Conservation (phyloP, 2,888 invertebrate genomes). For the Platyscelio sp. region DNA sequence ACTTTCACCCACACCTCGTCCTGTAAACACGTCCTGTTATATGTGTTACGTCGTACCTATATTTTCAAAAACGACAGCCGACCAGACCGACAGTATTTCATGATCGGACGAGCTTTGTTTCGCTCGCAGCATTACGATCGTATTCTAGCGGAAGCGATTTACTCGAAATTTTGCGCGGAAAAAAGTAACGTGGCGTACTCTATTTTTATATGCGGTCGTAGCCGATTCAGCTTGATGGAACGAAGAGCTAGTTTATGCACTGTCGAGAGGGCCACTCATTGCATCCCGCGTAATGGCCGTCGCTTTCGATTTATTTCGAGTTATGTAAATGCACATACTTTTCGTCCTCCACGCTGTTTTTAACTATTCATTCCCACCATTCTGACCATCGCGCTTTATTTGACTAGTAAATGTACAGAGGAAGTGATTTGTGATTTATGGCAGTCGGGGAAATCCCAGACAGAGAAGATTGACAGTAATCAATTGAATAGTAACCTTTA, state of each 20-base stretch:
- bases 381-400: background rate
- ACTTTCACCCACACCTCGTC: background rate
- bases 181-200: constrained; percentile 53
- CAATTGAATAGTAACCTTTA: constrained; percentile 40
- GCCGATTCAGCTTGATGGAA: constrained; percentile 61
- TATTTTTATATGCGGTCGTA: constrained; percentile 58
- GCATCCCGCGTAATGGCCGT: constrained; percentile 50
- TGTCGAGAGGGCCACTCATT: constrained; percentile 51
- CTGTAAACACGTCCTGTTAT: constrained; percentile 27
- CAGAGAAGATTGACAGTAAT: constrained; percentile 58
- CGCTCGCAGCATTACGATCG: constrained; percentile 70
- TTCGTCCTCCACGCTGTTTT: constrained; percentile 43
- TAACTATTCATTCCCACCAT: constrained; percentile 18
- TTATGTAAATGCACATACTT: constrained; percentile 65
- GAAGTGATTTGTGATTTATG: constrained; percentile 56
- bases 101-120: constrained; percentile 79
- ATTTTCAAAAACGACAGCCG: constrained; percentile 64
- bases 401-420: constrained; percentile 47
- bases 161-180: constrained; percentile 72
- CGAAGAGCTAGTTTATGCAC: constrained; percentile 50
- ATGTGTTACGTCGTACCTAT: constrained; percentile 60
- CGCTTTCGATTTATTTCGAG: constrained; percentile 59
- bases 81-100: constrained; percentile 78
- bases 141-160: constrained; percentile 69
- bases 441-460: constrained; percentile 37